Conservation (phyloP, 2,888 invertebrate species). For the Apotomis betuletana region DNA sequence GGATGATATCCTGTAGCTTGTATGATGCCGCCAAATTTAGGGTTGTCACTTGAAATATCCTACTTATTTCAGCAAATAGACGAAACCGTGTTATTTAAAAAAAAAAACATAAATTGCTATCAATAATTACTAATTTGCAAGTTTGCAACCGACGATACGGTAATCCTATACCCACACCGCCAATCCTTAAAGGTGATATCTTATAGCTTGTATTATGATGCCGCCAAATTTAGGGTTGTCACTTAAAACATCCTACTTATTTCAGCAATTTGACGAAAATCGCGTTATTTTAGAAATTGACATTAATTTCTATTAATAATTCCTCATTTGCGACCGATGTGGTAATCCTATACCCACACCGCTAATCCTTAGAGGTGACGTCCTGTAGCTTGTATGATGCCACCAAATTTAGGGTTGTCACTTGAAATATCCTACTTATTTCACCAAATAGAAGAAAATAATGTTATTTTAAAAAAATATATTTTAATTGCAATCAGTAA, state of each 20-base stretch:
- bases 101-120: slow-evolving; percentile 62
- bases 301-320: slow-evolving; percentile 74
- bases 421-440: slow-evolving; percentile 4
- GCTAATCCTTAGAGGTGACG: slow-evolving; percentile 82
- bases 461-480: slow-evolving; percentile 4
- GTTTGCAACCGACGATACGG: too few species aligned
- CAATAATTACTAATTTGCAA: too few species aligned
- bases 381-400: slow-evolving; percentile 69
- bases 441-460: background rate
- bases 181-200: slow-evolving; percentile 82
- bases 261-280: background rate
- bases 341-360: slow-evolving; percentile 81
- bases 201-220: slow-evolving; percentile 69
- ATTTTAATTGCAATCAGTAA: slow-evolving; percentile 72
- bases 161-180: slow-evolving; percentile 81
- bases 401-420: slow-evolving; percentile 66
- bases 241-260: slow-evolving; percentile 29
- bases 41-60: slow-evolving; percentile 57
- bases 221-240: slow-evolving; percentile 64
- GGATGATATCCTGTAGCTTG: slow-evolving; percentile 79
- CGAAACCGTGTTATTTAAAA: background rate
- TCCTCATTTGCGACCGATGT: slow-evolving; percentile 81
- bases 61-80: background rate
- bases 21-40: slow-evolving; percentile 57
- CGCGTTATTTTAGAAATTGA: slow-evolving; percentile 2